Evolutionary conservation across 1,140 invertebrate species (phyloP).

Genomic region (Bursaphelenchus mucronatus): DNA sequence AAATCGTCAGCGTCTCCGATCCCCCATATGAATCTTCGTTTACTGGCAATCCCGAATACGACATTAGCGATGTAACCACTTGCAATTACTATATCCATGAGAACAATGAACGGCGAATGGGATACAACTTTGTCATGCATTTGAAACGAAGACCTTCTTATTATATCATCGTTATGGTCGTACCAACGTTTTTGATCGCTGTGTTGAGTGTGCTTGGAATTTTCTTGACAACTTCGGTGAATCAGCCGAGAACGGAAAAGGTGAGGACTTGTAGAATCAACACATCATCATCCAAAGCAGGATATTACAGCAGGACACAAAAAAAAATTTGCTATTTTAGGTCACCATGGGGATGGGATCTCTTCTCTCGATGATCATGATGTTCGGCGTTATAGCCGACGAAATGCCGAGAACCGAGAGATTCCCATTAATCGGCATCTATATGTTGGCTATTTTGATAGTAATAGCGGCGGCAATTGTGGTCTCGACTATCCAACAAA

Average conservation of each 20-base stretch:
- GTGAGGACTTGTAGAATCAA: constrained; percentile 10
- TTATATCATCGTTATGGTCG: constrained; percentile 58
- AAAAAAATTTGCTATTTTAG: too few relatives aligned
- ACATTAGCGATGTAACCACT: constrained; percentile 52
- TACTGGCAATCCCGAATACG: constrained; percentile 50
- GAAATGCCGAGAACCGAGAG: constrained; percentile 56
- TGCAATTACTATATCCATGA: constrained; percentile 47
- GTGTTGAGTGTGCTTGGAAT: constrained; percentile 54
- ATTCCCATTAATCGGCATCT: constrained; percentile 45
- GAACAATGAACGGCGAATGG: constrained; percentile 40
- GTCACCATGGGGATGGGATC: constrained; percentile 45
- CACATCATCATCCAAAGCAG: too few relatives aligned
- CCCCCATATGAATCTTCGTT: constrained; percentile 51
- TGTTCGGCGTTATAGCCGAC: constrained; percentile 51
- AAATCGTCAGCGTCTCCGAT: constrained; percentile 43
- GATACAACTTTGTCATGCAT: constrained; percentile 58
- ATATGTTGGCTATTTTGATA: too few relatives aligned
- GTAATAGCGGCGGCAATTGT: too few relatives aligned
- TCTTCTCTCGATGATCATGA: constrained; percentile 54
- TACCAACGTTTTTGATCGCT: constrained; percentile 54
- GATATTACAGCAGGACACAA: too few relatives aligned
- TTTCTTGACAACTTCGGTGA: constrained; percentile 49
- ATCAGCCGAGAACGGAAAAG: constrained; percentile 56
- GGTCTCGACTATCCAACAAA: too few relatives aligned
- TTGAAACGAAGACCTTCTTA: constrained; percentile 51